Percentiles rank a stretch among this genome's conserved stretches.
phyloP scores from a whole-genome alignment of 2,888 invertebrate genomes.

The Cerastis leucographa region DNA sequence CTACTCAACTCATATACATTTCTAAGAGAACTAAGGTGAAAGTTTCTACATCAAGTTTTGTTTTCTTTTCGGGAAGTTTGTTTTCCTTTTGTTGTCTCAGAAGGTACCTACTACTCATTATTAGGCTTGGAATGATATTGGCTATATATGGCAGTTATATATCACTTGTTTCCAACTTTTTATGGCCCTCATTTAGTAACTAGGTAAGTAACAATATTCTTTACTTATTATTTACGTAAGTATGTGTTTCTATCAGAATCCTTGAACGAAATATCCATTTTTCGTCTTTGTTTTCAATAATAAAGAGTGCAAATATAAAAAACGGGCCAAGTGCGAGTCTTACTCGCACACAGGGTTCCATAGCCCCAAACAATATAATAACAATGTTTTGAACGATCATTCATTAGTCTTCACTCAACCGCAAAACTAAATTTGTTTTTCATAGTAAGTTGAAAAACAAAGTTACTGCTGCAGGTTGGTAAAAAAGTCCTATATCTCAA shows the following conservation, averaged over 20 bases:
- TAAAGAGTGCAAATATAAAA: neutral
- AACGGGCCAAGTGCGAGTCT: too few species aligned
- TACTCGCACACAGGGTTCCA: too few species aligned
- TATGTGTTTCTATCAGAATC: slow-evolving; percentile 6
- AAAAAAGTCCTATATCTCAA: too few species aligned
- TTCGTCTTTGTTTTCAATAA: slow-evolving; percentile 13
- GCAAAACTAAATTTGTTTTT: too few species aligned
- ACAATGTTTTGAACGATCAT: too few species aligned
- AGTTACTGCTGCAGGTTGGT: too few species aligned
- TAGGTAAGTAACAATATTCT: slow-evolving; percentile 39
- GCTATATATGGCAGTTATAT: slow-evolving; percentile 39
- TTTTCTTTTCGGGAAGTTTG: slow-evolving; percentile 64
- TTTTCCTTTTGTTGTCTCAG: slow-evolving; percentile 55
- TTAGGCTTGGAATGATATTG: slow-evolving; percentile 46
- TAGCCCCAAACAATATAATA: too few species aligned
- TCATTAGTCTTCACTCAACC: too few species aligned
- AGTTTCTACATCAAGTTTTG: slow-evolving; percentile 63
- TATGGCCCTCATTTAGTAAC: slow-evolving; percentile 40
- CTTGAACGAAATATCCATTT: slow-evolving; percentile 1
- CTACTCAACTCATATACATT: slow-evolving; percentile 50
- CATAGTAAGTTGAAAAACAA: too few species aligned
- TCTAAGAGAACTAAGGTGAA: slow-evolving; percentile 58
- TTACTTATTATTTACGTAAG: slow-evolving; percentile 12
- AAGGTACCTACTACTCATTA: slow-evolving; percentile 38
- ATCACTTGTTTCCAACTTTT: slow-evolving; percentile 44